phyloP scores from a whole-genome alignment of 2,888 invertebrate species.

The Pachymerium ferrugineum region DNA sequence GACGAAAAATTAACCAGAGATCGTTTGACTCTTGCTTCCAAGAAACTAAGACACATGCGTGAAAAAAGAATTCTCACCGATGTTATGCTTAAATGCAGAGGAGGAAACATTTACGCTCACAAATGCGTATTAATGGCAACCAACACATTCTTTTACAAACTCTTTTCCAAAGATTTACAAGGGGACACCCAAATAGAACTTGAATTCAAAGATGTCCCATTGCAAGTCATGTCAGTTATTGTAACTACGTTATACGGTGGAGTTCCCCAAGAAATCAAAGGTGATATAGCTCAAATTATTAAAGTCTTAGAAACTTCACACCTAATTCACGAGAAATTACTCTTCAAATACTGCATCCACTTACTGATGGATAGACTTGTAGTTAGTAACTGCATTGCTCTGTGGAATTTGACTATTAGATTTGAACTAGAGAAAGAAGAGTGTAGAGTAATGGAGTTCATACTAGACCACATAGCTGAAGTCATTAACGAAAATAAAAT shows the following conservation, averaged over 20 bases:
- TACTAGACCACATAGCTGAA: not conserved
- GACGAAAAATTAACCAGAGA: not conserved
- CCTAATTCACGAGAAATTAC: not conserved
- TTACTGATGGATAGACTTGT: not conserved
- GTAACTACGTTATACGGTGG: not conserved
- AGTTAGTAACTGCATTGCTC: not conserved
- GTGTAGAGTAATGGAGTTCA: not conserved
- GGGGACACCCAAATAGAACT: not conserved
- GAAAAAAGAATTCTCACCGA: not conserved
- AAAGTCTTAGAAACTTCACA: not conserved
- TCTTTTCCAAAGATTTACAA: not conserved
- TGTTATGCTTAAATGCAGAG: not conserved
- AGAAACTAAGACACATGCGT: not conserved
- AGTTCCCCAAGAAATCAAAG: not conserved
- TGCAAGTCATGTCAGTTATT: not conserved
- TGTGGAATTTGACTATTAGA: not conserved
- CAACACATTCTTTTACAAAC: not conserved
- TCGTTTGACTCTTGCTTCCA: not conserved
- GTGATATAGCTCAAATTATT: not conserved
- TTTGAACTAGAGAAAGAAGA: not conserved
- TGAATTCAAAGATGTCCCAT: not conserved
- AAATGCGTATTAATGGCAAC: not conserved
- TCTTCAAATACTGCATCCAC: not conserved
- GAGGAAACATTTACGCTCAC: not conserved
- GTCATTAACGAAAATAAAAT: not conserved